Evolutionary conservation across 2,113 vertebrate genomes (phyloP).

Genomic region (Regulus satrapa): DNA sequence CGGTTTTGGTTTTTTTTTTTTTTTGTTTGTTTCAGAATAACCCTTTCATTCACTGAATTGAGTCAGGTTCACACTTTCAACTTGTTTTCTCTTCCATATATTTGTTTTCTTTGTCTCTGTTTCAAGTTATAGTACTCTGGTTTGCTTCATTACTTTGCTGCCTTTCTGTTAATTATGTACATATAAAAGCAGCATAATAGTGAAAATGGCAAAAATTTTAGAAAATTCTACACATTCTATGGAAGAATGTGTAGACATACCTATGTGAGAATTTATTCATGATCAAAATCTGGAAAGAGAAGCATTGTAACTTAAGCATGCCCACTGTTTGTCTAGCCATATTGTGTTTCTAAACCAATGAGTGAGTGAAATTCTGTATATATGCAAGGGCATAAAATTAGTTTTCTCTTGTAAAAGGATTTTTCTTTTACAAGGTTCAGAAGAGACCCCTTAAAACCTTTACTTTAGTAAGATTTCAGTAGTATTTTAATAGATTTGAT

Average conservation of each 20-base stretch:
- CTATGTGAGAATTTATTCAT: neutral
- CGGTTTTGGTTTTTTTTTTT: too few relatives aligned
- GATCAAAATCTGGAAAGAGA: neutral
- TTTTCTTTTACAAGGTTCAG: neutral
- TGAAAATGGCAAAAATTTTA: neutral
- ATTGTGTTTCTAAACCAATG: neutral
- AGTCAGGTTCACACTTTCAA: neutral
- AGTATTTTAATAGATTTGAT: neutral
- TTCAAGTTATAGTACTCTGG: neutral
- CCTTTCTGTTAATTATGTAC: neutral
- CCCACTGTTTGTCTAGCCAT: neutral
- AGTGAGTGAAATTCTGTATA: neutral
- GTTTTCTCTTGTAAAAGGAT: neutral
- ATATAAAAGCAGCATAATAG: neutral
- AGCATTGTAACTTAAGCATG: neutral
- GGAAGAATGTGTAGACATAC: accelerated
- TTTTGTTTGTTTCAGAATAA: too few relatives aligned
- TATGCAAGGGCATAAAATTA: neutral
- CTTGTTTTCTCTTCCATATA: neutral
- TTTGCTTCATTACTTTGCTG: neutral
- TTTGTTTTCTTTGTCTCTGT: neutral
- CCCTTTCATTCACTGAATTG: neutral
- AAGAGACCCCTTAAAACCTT: neutral
- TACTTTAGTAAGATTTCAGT: neutral
- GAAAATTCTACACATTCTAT: neutral